Percentiles rank a stretch among this genome's conserved stretches.
Evolutionary conservation across 1,140 invertebrate genomes (phyloP).

Genomic region (Thalassaphorura encarpata): DNA sequence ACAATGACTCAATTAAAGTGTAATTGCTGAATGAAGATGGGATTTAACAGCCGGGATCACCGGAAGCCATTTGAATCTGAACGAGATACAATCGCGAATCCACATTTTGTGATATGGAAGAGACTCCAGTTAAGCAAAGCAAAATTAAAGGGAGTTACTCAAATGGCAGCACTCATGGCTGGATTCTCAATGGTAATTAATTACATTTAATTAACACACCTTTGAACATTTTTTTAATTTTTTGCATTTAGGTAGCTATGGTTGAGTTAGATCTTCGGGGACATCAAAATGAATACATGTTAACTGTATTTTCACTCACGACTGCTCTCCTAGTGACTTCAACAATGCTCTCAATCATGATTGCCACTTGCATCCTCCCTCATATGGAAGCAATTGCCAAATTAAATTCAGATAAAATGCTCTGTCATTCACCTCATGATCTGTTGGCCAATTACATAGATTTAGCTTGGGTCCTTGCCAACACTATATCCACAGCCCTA

Average conservation of each 20-base stretch:
- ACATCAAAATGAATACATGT: constrained; percentile 3
- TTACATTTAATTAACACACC: constrained; percentile 38
- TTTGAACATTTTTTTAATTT: too few relatives aligned
- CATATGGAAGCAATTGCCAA: constrained; percentile 30
- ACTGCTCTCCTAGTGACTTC: constrained; percentile 26
- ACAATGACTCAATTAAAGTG: too few relatives aligned
- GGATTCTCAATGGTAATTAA: constrained; percentile 21
- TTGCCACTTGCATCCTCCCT: constrained; percentile 25
- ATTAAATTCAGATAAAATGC: constrained; percentile 9
- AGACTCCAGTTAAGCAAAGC: constrained; percentile 13
- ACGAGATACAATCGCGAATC: too few relatives aligned
- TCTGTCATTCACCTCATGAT: constrained; percentile 21
- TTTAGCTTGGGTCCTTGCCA: constrained; percentile 23
- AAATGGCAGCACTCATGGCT: constrained; percentile 4
- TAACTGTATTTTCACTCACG: constrained; percentile 22
- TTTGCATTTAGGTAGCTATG: constrained; percentile 24
- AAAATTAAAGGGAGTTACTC: background rate
- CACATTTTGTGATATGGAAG: constrained; percentile 23
- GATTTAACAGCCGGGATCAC: too few relatives aligned
- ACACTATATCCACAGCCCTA: constrained; percentile 42
- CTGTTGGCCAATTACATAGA: constrained; percentile 23
- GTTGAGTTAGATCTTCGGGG: constrained; percentile 25
- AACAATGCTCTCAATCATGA: constrained; percentile 25
- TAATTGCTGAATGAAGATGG: too few relatives aligned
- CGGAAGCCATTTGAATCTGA: too few relatives aligned